A percentile compares a stretch with the other conserved stretches of the same genome.
Conservation (phyloP, 1,140 invertebrate species). For the Drosophila punjabiensis region DNA sequence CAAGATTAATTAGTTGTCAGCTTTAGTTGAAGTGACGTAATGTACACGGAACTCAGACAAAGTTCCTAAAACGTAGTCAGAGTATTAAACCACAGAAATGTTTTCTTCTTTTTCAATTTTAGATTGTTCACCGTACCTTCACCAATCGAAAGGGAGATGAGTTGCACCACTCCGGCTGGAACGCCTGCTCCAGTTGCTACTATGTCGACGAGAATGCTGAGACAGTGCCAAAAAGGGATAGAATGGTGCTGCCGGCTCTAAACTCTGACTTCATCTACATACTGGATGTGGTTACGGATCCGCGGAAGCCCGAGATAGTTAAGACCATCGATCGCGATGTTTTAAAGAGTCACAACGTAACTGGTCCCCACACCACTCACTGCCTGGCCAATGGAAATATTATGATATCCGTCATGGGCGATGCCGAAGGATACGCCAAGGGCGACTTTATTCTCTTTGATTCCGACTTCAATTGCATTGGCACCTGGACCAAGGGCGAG, state of each 20-base stretch:
- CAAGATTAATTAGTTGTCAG: not conserved
- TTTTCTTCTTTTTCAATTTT: not conserved
- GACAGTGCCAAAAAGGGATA: slow-evolving; percentile 89
- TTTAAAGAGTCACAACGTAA: slow-evolving; percentile 90
- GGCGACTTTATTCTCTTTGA: slow-evolving; percentile 97
- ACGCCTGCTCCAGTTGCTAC: slow-evolving; percentile 96
- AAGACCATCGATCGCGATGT: slow-evolving; percentile 90
- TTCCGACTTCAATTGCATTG: slow-evolving; percentile 89
- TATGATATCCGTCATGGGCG: slow-evolving; percentile 97
- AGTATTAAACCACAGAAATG: not conserved
- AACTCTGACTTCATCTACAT: slow-evolving; percentile 94
- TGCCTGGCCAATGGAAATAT: slow-evolving; percentile 96
- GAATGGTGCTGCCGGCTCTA: slow-evolving; percentile 93
- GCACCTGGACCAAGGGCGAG: slow-evolving; percentile 89
- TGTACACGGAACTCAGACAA: not conserved
- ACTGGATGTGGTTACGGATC: slow-evolving; percentile 91
- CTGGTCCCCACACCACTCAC: slow-evolving; percentile 96
- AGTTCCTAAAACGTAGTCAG: too few relatives aligned
- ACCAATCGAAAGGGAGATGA: slow-evolving; percentile 94
- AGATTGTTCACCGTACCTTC: slow-evolving; percentile 95
- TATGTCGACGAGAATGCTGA: slow-evolving; percentile 85
- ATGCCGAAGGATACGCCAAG: slow-evolving; percentile 91
- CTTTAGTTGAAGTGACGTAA: not conserved
- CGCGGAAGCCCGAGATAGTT: slow-evolving; percentile 87
- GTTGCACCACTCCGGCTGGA: slow-evolving; percentile 98